Conservation (phyloP, 2,888 invertebrate genomes). For the Brachylomia viminalis region DNA sequence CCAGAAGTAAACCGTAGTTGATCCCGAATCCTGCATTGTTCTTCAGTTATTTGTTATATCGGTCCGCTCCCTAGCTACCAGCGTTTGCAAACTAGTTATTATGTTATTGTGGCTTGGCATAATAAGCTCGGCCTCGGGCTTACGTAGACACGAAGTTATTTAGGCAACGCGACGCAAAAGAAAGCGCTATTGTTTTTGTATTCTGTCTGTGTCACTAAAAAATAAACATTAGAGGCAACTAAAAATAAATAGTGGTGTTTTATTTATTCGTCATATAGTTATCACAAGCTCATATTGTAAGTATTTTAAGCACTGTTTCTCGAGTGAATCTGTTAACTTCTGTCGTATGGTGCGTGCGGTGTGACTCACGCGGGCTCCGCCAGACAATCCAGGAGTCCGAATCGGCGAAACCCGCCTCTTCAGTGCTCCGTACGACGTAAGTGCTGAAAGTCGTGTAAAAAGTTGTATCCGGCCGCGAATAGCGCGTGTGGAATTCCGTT, state of each 20-base stretch:
- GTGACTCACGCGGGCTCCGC: constrained; percentile 83
- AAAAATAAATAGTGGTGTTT: constrained; percentile 78
- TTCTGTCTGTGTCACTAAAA: constrained; percentile 73
- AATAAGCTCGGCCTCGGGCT: constrained; percentile 23
- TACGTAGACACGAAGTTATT: constrained; percentile 37
- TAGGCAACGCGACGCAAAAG: constrained; percentile 26
- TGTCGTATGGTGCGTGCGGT: constrained; percentile 71
- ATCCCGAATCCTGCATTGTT: constrained; percentile 54
- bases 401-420: constrained; percentile 77
- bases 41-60: constrained; percentile 35
- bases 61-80: constrained; percentile 3
- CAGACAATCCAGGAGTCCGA: constrained; percentile 83
- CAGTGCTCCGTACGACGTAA: constrained; percentile 89
- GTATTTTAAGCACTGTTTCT: constrained; percentile 80
- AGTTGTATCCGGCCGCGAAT: constrained; percentile 89
- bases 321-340: constrained; percentile 74
- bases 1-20: constrained; percentile 52
- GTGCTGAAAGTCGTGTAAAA: constrained; percentile 90
- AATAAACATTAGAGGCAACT: constrained; percentile 76
- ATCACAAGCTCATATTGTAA: constrained; percentile 73
- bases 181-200: constrained; percentile 60
- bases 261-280: constrained; percentile 74
- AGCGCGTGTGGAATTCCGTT: constrained; percentile 88
- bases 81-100: constrained; percentile 22
- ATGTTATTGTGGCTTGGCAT: constrained; percentile 18